Evolutionary conservation across 2,888 invertebrate species (phyloP).

Genomic region (Dorcus hopei): DNA sequence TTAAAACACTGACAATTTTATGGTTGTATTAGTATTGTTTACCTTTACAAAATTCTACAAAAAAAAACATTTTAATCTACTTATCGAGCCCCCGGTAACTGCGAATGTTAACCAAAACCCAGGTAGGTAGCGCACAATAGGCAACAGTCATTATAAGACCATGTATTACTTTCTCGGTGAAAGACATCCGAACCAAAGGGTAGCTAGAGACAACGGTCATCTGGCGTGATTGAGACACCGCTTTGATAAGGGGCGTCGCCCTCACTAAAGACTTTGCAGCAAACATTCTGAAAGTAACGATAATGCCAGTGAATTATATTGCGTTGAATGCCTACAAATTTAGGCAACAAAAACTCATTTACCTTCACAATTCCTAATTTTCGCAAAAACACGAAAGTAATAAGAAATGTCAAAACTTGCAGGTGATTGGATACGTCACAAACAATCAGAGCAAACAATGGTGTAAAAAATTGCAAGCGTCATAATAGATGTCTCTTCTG

Average conservation of each 20-base stretch:
- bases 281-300: conserved; percentile 15
- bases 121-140: conserved; percentile 36
- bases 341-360: no score
- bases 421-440: no score
- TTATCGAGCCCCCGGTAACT: conserved; percentile 38
- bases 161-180: conserved; percentile 39
- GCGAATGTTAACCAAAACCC: conserved; percentile 43
- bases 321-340: neutral
- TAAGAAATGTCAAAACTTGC: no score
- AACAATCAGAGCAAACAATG: no score
- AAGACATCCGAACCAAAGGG: conserved; percentile 37
- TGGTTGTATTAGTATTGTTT: neutral
- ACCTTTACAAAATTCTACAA: neutral
- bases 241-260: neutral
- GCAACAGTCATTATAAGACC: conserved; percentile 33
- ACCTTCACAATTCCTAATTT: no score
- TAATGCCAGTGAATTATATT: neutral
- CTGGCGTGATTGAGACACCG: conserved; percentile 9
- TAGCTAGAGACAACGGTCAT: conserved; percentile 38
- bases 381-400: no score
- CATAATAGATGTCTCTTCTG: no score
- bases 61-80: conserved; percentile 7
- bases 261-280: conserved; percentile 12
- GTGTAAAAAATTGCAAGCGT: no score
- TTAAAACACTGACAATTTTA: no score